Percentiles rank a stretch among this genome's conserved stretches.
These are phyloP conservation scores for Trogon surrucura DNA, from an alignment of 2,113 vertebrate genomes.

Conservation along the genomic window DNA sequence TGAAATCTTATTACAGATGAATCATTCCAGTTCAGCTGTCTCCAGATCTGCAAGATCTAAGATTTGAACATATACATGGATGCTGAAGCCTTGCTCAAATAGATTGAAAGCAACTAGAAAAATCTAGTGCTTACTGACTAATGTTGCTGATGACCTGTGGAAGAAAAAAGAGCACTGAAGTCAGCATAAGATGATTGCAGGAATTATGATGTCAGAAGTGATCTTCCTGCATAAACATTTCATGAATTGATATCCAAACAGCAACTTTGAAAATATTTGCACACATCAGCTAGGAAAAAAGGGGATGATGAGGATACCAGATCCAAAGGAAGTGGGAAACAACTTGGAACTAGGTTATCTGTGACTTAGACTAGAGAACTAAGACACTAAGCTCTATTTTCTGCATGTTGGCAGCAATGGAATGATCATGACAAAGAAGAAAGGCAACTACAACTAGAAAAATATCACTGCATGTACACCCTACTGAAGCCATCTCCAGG, in stretches of 20 bases:
- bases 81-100: background rate
- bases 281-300: background rate
- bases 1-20: background rate
- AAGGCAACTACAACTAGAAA: background rate
- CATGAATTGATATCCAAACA: background rate
- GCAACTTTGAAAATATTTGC: background rate
- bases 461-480: background rate
- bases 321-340: background rate
- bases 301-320: background rate
- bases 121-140: background rate
- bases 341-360: background rate
- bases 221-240: background rate
- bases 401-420: background rate
- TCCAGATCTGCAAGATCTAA: background rate
- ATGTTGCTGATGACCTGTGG: background rate
- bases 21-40: background rate
- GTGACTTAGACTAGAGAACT: background rate
- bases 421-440: background rate
- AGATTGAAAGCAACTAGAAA: background rate
- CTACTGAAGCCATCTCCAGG: background rate
- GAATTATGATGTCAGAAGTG: background rate
- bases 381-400: background rate
- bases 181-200: background rate
- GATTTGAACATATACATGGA: background rate
- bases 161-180: background rate